A percentile compares a stretch with the other conserved stretches of the same genome.
Conservation (phyloP, 1,140 invertebrate species). For the Gerris buenoi region DNA sequence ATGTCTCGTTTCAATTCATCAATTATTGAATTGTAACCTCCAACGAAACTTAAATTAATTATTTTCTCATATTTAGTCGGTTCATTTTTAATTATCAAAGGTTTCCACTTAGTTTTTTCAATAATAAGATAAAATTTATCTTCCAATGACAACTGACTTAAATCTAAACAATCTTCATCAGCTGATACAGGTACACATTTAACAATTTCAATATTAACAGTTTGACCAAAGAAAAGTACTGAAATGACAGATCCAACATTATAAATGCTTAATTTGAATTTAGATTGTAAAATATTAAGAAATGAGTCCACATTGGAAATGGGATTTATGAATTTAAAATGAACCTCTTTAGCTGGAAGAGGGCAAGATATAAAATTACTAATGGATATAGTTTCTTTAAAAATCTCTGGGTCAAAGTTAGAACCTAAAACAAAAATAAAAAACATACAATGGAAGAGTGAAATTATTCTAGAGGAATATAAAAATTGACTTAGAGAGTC, state of each 20-base stretch:
- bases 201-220: conserved; percentile 12
- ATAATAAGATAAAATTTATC: conserved; percentile 5
- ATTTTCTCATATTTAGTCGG: conserved; percentile 19
- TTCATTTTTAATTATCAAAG: conserved; percentile 22
- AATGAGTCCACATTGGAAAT: conserved; percentile 4
- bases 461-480: background rate
- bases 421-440: conserved; percentile 10
- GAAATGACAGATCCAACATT: conserved; percentile 2
- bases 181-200: background rate
- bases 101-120: conserved; percentile 3
- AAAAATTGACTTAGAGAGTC: background rate
- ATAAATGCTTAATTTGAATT: conserved; percentile 7
- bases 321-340: conserved; percentile 6
- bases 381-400: conserved; percentile 12
- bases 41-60: conserved; percentile 32
- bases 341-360: conserved; percentile 9
- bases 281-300: conserved; percentile 4
- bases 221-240: conserved; percentile 17
- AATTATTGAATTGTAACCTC: conserved; percentile 25
- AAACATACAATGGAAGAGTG: background rate
- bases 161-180: background rate
- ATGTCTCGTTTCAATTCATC: background rate
- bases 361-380: background rate
- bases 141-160: conserved; percentile 12
- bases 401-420: conserved; percentile 27